A percentile compares a stretch with the other conserved stretches of the same genome.
These are phyloP conservation scores for Cheilosia vernalis DNA, from an alignment of 2,888 invertebrate genomes.

Conservation along the genomic window DNA sequence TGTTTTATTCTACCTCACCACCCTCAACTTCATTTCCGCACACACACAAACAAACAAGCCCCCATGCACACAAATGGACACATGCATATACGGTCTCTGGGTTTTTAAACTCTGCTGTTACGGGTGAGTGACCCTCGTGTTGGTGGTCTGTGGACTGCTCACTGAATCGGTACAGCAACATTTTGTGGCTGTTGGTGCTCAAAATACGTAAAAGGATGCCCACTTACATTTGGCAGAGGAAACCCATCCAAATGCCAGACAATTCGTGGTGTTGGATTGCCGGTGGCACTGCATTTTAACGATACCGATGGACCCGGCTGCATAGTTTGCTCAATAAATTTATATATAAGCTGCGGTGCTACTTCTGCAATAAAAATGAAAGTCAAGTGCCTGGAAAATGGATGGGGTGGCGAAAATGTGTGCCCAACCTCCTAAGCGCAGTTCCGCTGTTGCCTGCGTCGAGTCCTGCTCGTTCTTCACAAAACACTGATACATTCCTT, in stretches of 20 bases:
- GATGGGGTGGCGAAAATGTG: neutral
- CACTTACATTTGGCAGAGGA: slow-evolving; percentile 85
- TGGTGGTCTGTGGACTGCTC: slow-evolving; percentile 25
- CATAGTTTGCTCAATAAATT: slow-evolving; percentile 90
- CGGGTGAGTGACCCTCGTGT: slow-evolving; percentile 32
- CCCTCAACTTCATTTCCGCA: neutral
- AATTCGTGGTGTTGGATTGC: slow-evolving; percentile 91
- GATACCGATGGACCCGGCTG: slow-evolving; percentile 91
- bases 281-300: slow-evolving; percentile 89
- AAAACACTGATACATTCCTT: slow-evolving; percentile 96
- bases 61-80: neutral
- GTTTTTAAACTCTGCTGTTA: slow-evolving; percentile 29
- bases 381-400: slow-evolving; percentile 14
- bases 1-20: slow-evolving; percentile 14
- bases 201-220: slow-evolving; percentile 23
- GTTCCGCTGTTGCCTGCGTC: slow-evolving; percentile 91
- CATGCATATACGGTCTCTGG: slow-evolving; percentile 20
- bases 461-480: slow-evolving; percentile 92
- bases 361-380: slow-evolving; percentile 85
- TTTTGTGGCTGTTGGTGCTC: slow-evolving; percentile 38
- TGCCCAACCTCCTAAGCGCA: slow-evolving; percentile 89
- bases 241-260: slow-evolving; percentile 90
- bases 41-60: neutral
- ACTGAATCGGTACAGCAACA: slow-evolving; percentile 27
- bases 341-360: slow-evolving; percentile 89